Evolutionary conservation across 2,888 invertebrate species (phyloP).

Genomic region (Agrenia bidenticulata): DNA sequence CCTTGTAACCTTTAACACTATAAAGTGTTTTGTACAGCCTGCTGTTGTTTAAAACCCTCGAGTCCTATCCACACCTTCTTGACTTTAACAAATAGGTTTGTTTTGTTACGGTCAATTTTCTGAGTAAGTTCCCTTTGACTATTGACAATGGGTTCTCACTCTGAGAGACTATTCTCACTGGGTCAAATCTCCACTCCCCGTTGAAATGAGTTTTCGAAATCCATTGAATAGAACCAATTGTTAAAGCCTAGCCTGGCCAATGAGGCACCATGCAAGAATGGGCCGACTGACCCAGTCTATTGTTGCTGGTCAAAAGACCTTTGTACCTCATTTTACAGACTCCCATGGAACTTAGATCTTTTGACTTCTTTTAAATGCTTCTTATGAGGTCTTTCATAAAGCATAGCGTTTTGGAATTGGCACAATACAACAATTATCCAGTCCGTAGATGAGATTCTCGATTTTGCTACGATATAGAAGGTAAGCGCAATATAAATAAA

Average conservation of each 20-base stretch:
- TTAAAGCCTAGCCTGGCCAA: conserved; percentile 4
- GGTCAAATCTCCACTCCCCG: conserved; percentile 1
- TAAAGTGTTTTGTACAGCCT: too few species aligned
- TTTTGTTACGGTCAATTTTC: conserved; percentile 20
- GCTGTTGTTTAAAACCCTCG: conserved; percentile 8
- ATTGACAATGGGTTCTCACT: conserved; percentile 10
- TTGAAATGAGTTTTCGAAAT: conserved; percentile 6
- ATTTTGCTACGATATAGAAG: too few species aligned
- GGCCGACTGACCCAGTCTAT: conserved; percentile 15
- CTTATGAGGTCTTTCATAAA: conserved; percentile 6
- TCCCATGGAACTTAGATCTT: neutral
- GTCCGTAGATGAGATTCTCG: neutral
- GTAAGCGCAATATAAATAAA: too few species aligned
- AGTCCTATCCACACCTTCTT: conserved; percentile 20
- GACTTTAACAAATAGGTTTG: conserved; percentile 22
- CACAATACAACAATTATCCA: neutral
- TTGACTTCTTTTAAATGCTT: conserved; percentile 5
- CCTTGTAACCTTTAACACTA: too few species aligned
- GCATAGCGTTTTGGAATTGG: conserved; percentile 2
- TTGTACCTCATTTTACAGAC: conserved; percentile 9
- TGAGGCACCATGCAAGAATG: conserved; percentile 12
- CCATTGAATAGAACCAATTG: conserved; percentile 7
- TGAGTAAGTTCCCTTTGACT: neutral
- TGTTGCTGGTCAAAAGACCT: conserved; percentile 8
- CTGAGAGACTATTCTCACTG: conserved; percentile 6